Evolutionary conservation across 2,888 invertebrate species (phyloP).

Genomic region (Pollenia griseotomentosa): DNA sequence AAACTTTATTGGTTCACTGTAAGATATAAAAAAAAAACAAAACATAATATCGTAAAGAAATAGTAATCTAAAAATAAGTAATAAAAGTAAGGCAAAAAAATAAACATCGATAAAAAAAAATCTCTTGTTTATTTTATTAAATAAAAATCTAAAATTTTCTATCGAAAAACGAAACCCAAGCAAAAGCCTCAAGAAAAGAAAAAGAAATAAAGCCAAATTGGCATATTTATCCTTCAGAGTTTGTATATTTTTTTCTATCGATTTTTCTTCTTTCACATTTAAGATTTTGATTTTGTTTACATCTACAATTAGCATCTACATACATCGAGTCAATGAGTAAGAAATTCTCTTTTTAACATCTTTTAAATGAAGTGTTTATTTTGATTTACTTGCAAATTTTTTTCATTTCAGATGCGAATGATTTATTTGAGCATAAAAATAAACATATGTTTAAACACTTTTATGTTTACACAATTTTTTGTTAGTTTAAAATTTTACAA

Average conservation of each 20-base stretch:
- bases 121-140: conserved; percentile 6
- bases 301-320: background rate
- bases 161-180: background rate
- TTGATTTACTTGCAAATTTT: conserved; percentile 29
- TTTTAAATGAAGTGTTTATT: conserved; percentile 41
- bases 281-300: conserved; percentile 31
- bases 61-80: conserved; percentile 14
- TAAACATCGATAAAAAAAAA: background rate
- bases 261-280: background rate
- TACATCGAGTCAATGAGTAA: background rate
- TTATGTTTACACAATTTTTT: background rate
- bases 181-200: background rate
- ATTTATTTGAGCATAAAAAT: background rate
- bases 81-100: conserved; percentile 24
- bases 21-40: background rate
- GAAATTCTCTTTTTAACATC: background rate
- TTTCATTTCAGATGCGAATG: background rate
- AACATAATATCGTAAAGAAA: background rate
- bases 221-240: conserved; percentile 26
- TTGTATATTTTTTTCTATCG: conserved; percentile 32
- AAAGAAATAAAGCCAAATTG: background rate
- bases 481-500: conserved; percentile 2
- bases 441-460: background rate
- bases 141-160: background rate
- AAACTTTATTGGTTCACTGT: no score